Evolutionary conservation across 1,140 invertebrate species (phyloP).

Genomic region (Agrilus planipennis): DNA sequence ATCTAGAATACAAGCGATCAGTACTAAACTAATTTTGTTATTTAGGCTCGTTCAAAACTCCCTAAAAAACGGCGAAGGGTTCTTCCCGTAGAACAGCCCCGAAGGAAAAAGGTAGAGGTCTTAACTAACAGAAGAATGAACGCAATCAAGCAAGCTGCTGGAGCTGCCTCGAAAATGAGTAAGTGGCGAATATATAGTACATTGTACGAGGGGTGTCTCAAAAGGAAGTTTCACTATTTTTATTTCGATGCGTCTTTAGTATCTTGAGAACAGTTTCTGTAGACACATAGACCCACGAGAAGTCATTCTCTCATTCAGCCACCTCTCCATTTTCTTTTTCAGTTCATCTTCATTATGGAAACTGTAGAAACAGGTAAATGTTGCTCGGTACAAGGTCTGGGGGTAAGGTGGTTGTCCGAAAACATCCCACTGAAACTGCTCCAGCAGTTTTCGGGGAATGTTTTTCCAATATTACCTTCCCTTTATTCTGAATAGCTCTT

Average conservation of each 20-base stretch:
- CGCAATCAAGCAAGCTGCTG: constrained; percentile 64
- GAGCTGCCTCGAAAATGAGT: constrained; percentile 50
- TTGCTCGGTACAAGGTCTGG: too few relatives aligned
- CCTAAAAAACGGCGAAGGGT: constrained; percentile 75
- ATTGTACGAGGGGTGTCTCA: too few relatives aligned
- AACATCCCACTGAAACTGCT: too few relatives aligned
- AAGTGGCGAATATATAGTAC: constrained; percentile 18
- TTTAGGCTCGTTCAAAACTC: constrained; percentile 74
- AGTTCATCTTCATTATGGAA: background rate
- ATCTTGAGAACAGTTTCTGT: background rate
- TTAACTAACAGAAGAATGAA: constrained; percentile 62
- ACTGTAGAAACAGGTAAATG: background rate
- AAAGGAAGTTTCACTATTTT: too few relatives aligned
- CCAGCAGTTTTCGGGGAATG: too few relatives aligned
- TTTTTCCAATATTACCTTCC: too few relatives aligned
- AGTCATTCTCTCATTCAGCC: background rate
- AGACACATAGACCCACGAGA: background rate
- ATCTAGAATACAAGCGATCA: background rate
- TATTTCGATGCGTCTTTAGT: too few relatives aligned
- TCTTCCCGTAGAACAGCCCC: constrained; percentile 67
- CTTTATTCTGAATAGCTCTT: too few relatives aligned
- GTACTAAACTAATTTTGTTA: constrained; percentile 24
- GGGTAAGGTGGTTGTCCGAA: too few relatives aligned
- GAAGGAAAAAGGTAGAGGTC: constrained; percentile 44
- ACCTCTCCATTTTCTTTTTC: background rate